These are phyloP conservation scores for Agrotis clavis DNA, from an alignment of 2,888 invertebrate genomes.

Conservation along the genomic window DNA sequence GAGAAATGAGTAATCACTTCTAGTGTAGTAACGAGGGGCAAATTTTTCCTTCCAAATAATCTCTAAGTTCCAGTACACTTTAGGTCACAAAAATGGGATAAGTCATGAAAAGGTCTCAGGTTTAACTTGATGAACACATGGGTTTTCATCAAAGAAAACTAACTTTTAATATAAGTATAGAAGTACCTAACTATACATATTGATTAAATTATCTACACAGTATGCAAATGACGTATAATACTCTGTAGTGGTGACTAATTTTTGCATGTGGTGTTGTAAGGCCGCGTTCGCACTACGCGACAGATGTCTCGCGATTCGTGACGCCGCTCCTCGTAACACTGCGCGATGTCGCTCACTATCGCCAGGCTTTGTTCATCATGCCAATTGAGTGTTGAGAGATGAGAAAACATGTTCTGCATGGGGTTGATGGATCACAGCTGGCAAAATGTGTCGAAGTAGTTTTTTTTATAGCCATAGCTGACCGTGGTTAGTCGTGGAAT, in stretches of 20 bases:
- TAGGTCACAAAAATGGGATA: too few species aligned
- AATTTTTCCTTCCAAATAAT: too few species aligned
- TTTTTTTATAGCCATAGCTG: neutral
- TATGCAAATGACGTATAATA: conserved; percentile 35
- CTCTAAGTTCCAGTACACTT: too few species aligned
- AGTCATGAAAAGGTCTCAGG: too few species aligned
- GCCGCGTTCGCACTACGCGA: neutral
- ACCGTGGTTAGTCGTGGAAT: neutral
- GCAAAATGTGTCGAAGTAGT: neutral
- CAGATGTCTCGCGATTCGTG: neutral
- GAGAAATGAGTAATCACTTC: too few species aligned
- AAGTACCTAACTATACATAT: conserved; percentile 1
- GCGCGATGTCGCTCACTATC: neutral
- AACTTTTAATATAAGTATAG: neutral
- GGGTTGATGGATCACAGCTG: too few species aligned
- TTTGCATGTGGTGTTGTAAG: conserved; percentile 25
- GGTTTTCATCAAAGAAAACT: too few species aligned
- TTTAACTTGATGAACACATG: too few species aligned
- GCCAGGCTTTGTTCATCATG: neutral
- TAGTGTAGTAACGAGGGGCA: too few species aligned
- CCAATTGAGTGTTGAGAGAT: too few species aligned
- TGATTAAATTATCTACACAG: conserved; percentile 30
- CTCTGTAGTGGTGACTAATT: conserved; percentile 31
- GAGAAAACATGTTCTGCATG: too few species aligned
- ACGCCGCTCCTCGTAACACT: neutral